These are phyloP conservation scores for Callosobruchus maculatus DNA, from an alignment of 2,888 invertebrate genomes.

Conservation along the genomic window DNA sequence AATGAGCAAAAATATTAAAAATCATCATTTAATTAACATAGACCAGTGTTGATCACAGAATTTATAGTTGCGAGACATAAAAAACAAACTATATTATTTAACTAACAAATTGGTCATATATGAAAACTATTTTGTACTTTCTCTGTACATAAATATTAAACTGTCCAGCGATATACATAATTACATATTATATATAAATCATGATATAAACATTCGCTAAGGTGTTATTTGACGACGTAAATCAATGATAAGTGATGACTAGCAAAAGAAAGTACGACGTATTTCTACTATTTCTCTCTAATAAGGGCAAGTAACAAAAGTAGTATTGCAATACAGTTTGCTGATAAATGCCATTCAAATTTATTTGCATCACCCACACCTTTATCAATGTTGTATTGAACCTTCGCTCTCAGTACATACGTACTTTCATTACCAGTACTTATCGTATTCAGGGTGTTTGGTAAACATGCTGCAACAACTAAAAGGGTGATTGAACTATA, in stretches of 20 bases:
- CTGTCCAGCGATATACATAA: slow-evolving; percentile 14
- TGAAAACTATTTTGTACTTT: slow-evolving; percentile 38
- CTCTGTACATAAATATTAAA: slow-evolving; percentile 21
- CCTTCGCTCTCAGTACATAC: too few relatives aligned
- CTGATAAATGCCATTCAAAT: too few relatives aligned
- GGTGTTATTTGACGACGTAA: neutral
- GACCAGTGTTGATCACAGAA: slow-evolving; percentile 39
- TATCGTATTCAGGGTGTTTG: too few relatives aligned
- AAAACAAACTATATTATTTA: slow-evolving; percentile 20
- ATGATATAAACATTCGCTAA: neutral
- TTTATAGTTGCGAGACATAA: slow-evolving; percentile 34
- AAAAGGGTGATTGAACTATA: too few relatives aligned
- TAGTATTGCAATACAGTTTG: too few relatives aligned
- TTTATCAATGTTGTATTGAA: too few relatives aligned
- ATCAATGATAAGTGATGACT: neutral
- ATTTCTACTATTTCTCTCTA: too few relatives aligned
- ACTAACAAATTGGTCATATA: slow-evolving; percentile 35
- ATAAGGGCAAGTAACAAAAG: too few relatives aligned
- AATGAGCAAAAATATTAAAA: too few relatives aligned
- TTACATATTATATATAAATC: slow-evolving; percentile 10
- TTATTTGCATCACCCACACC: too few relatives aligned
- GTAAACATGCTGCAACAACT: too few relatives aligned
- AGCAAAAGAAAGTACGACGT: neutral
- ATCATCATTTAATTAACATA: slow-evolving; percentile 6
- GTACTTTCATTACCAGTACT: too few relatives aligned